Conservation (phyloP, 35 echinoderm and acorn worm genomes). For the Apostichopus japonicus region DNA sequence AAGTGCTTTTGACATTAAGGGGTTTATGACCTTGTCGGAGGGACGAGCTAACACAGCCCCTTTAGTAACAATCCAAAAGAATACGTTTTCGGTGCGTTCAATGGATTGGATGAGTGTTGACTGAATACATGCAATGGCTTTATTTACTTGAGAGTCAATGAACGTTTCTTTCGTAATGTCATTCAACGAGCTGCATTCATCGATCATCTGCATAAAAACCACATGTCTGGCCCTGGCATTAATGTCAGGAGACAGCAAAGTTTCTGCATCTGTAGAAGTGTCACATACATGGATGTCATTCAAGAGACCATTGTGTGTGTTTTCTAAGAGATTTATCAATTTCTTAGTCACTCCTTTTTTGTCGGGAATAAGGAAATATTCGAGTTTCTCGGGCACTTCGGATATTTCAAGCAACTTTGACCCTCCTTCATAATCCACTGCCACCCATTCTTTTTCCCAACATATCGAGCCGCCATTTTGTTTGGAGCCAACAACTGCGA, state of each 20-base stretch:
- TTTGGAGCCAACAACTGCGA: neutral
- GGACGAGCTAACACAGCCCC: neutral
- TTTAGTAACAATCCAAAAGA: constrained; percentile 20
- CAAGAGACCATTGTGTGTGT: neutral
- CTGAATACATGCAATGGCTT: neutral
- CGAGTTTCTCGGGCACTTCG: neutral
- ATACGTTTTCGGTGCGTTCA: neutral
- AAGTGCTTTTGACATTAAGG: constrained; percentile 2
- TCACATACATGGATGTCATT: neutral
- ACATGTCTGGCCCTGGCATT: neutral
- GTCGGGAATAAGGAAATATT: neutral
- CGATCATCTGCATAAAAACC: neutral
- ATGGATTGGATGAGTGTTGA: neutral
- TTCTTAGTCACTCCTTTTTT: neutral
- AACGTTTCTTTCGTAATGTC: neutral
- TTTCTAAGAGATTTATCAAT: neutral
- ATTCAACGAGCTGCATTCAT: neutral
- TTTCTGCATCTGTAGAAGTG: neutral
- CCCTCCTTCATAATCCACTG: neutral
- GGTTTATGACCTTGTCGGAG: neutral
- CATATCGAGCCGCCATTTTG: neutral
- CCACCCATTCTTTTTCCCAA: constrained; percentile 1
- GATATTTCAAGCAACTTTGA: neutral
- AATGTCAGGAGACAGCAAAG: neutral
- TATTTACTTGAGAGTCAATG: too few relatives aligned